Percentiles rank a stretch among this genome's conserved stretches.
These are phyloP conservation scores for Gopherus evgoodei DNA, from an alignment of 2,113 vertebrate genomes.

Conservation along the genomic window DNA sequence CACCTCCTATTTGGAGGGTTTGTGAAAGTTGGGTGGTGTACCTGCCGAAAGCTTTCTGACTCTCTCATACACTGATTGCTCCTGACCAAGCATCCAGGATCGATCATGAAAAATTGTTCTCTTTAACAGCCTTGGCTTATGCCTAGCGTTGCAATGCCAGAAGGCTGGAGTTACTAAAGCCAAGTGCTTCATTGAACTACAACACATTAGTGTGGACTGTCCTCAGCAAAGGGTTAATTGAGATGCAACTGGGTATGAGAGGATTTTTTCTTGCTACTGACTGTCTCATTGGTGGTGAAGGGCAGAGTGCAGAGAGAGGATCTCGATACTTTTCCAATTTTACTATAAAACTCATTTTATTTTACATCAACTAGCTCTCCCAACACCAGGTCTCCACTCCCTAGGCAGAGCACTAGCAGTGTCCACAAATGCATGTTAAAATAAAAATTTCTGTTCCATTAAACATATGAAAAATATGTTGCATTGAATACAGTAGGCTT, in stretches of 20 bases:
- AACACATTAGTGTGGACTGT: slow-evolving; percentile 24
- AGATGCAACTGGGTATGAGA: slow-evolving; percentile 10
- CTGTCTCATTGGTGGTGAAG: slow-evolving; percentile 45
- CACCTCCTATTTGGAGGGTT: background rate
- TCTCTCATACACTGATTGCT: background rate
- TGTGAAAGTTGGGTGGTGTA: background rate
- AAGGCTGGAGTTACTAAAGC: slow-evolving; percentile 34
- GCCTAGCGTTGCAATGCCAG: slow-evolving; percentile 4
- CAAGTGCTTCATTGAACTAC: slow-evolving; percentile 30
- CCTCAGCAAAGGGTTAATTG: slow-evolving; percentile 60
- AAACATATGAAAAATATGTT: slow-evolving; percentile 82
- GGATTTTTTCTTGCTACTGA: slow-evolving; percentile 50
- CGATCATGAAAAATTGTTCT: slow-evolving; percentile 72
- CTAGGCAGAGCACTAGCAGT: slow-evolving; percentile 55
- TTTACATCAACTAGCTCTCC: slow-evolving; percentile 70
- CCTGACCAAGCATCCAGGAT: slow-evolving; percentile 58
- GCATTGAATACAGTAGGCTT: slow-evolving; percentile 76
- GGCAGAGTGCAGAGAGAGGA: slow-evolving; percentile 46
- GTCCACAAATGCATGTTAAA: slow-evolving; percentile 73
- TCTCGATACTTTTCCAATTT: slow-evolving; percentile 62
- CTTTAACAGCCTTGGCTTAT: slow-evolving; percentile 69
- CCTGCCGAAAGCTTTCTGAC: background rate
- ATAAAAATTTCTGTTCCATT: slow-evolving; percentile 82
- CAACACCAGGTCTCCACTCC: slow-evolving; percentile 54
- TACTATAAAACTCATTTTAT: slow-evolving; percentile 72